Percentiles rank a stretch among this genome's conserved stretches.
These are phyloP conservation scores for Pseudochromis fuscus DNA, from an alignment of 2,797 vertebrate species.

Conservation along the genomic window DNA sequence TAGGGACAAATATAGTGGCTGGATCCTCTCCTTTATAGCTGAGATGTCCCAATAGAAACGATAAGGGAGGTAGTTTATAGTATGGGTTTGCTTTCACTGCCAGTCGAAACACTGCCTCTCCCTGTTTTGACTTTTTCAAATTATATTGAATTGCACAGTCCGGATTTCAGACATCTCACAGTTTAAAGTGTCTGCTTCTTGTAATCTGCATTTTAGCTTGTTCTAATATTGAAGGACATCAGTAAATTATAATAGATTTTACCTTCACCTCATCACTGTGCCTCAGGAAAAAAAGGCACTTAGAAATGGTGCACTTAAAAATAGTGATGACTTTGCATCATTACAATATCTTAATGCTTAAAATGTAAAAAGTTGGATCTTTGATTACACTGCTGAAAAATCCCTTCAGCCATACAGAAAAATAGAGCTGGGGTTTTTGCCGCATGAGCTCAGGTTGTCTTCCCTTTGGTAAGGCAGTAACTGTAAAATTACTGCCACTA, in stretches of 20 bases:
- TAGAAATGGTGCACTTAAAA: background rate
- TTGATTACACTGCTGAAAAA: conserved; percentile 18
- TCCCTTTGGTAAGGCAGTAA: conserved; percentile 35
- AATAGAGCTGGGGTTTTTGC: background rate
- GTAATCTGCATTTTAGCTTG: background rate
- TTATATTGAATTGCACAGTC: background rate
- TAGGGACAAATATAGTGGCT: conserved; percentile 2
- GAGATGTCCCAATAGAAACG: conserved; percentile 13
- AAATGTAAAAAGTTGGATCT: background rate
- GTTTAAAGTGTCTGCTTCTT: background rate
- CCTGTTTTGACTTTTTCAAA: background rate
- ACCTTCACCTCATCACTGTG: background rate
- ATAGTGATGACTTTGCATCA: background rate
- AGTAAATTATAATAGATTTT: background rate
- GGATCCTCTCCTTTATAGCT: conserved; percentile 7
- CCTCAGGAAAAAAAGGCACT: background rate
- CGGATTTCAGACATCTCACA: background rate
- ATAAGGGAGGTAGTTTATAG: conserved; percentile 4
- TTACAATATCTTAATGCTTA: conserved; percentile 1
- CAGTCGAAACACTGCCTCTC: background rate
- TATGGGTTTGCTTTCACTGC: conserved; percentile 3
- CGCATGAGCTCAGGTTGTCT: conserved; percentile 15
- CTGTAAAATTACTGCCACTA: conserved; percentile 42
- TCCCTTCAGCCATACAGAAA: conserved; percentile 11
- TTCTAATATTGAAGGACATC: background rate